phyloP scores from a whole-genome alignment of 1,140 invertebrate genomes.

The Chymomyza costata region DNA sequence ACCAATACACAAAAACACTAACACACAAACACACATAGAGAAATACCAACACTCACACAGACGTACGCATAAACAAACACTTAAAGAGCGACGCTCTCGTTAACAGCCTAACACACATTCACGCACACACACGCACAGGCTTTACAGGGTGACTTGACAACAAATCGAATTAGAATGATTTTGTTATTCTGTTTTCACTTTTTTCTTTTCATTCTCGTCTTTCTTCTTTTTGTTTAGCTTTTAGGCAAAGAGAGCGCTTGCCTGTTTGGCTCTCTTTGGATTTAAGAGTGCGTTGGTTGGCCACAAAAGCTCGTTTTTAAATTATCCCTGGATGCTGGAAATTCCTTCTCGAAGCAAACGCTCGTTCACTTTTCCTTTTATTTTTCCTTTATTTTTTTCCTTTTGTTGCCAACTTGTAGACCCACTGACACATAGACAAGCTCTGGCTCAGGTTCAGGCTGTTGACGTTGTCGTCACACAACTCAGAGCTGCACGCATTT shows the following conservation, averaged over 20 bases:
- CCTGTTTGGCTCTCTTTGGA: too few relatives aligned
- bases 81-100: conserved; percentile 44
- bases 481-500: too few relatives aligned
- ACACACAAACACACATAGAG: neutral
- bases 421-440: too few relatives aligned
- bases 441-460: too few relatives aligned
- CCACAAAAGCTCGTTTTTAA: conserved; percentile 1
- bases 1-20: conserved; percentile 8
- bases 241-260: too few relatives aligned
- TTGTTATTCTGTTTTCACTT: too few relatives aligned
- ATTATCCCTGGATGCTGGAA: conserved; percentile 10
- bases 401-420: too few relatives aligned
- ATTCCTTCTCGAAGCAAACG: neutral
- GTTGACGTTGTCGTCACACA: neutral
- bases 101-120: neutral
- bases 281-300: too few relatives aligned
- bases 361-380: too few relatives aligned
- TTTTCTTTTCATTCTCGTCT: neutral
- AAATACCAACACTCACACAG: neutral
- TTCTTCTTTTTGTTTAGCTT: neutral
- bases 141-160: neutral
- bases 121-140: neutral
- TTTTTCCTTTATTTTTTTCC: too few relatives aligned
- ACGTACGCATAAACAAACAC: conserved; percentile 66
- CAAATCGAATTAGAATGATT: too few relatives aligned